Conservation (phyloP, 2,888 invertebrate species). For the Acleris laterana region DNA sequence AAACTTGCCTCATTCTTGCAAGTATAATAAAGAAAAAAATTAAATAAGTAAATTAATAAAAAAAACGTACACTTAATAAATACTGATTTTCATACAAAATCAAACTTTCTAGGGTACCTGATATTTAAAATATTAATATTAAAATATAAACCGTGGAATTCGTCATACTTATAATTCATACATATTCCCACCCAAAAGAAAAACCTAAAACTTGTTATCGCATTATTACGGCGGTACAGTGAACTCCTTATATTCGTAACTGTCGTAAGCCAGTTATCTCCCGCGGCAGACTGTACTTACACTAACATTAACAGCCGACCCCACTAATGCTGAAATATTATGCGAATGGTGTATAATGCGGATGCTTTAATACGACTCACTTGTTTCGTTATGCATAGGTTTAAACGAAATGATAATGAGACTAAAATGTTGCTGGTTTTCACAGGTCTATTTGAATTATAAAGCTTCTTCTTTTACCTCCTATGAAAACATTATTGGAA, state of each 20-base stretch:
- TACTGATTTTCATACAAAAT: too few relatives aligned
- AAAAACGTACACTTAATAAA: too few relatives aligned
- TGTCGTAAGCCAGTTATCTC: conserved; percentile 33
- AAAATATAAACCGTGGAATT: background rate
- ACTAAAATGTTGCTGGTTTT: background rate
- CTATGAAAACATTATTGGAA: too few relatives aligned
- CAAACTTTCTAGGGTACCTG: too few relatives aligned
- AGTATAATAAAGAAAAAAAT: too few relatives aligned
- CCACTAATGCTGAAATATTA: conserved; percentile 35
- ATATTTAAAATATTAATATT: background rate
- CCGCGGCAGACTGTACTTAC: conserved; percentile 27
- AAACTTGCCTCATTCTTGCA: too few relatives aligned
- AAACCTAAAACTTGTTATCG: conserved; percentile 25
- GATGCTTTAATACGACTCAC: conserved; percentile 9
- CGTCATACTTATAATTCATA: background rate
- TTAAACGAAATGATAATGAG: background rate
- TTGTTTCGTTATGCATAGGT: conserved; percentile 1
- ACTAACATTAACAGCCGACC: conserved; percentile 31
- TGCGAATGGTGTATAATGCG: conserved; percentile 25
- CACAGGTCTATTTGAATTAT: too few relatives aligned
- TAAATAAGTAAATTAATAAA: too few relatives aligned
- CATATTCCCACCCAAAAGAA: background rate
- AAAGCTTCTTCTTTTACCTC: too few relatives aligned
- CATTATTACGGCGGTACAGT: conserved; percentile 21
- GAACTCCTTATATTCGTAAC: conserved; percentile 23